phyloP scores from a whole-genome alignment of 1,140 invertebrate species.

The Drosophila elegans region DNA sequence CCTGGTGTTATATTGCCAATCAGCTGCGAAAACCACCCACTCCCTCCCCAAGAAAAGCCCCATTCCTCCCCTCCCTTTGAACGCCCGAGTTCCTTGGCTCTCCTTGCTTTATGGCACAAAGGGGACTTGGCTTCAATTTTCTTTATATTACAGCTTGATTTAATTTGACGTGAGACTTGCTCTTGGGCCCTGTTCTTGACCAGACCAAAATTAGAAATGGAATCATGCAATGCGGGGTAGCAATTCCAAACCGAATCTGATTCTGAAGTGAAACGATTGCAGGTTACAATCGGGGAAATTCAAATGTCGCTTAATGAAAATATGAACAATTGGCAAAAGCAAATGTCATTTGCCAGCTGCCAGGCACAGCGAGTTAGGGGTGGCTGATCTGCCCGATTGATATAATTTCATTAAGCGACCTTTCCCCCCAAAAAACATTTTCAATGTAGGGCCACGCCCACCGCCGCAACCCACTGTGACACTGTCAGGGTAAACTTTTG shows the following conservation, averaged over 20 bases:
- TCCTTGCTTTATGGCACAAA: conserved; percentile 73
- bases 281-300: conserved; percentile 47
- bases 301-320: conserved; percentile 72
- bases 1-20: conserved; percentile 70
- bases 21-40: conserved; percentile 30
- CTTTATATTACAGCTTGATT: conserved; percentile 82
- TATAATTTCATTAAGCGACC: conserved; percentile 77
- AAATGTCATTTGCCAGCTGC: conserved; percentile 78
- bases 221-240: conserved; percentile 12
- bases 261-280: conserved; percentile 43
- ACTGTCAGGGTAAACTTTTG: conserved; percentile 20
- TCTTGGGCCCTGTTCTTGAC: conserved; percentile 59
- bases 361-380: conserved; percentile 41
- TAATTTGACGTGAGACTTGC: conserved; percentile 83
- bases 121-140: conserved; percentile 80
- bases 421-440: conserved; percentile 11
- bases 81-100: conserved; percentile 13
- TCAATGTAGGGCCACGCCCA: conserved; percentile 57
- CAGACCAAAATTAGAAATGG: conserved; percentile 59
- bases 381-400: conserved; percentile 67
- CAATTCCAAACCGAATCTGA: not conserved
- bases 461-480: conserved; percentile 16
- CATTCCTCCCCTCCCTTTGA: not conserved
- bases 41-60: not conserved
- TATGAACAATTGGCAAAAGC: conserved; percentile 69